A percentile compares a stretch with the other conserved stretches of the same genome.
phyloP scores from a whole-genome alignment of 2,113 vertebrate species.

The Petrocephalus microphthalmus region DNA sequence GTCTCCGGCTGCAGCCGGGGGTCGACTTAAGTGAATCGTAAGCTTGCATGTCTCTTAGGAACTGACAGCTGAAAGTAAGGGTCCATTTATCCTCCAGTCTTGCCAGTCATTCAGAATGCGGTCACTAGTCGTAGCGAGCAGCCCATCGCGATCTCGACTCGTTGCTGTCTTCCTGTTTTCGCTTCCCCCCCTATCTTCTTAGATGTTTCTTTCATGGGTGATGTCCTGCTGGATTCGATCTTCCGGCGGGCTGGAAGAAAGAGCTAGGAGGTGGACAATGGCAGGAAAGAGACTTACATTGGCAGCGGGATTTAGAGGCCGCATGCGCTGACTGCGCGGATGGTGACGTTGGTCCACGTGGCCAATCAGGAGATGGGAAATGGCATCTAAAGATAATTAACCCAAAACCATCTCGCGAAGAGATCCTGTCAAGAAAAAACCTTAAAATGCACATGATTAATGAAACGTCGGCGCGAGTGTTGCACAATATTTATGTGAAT shows the following conservation, averaged over 20 bases:
- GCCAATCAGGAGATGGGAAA: slow-evolving; percentile 27
- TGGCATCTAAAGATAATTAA: slow-evolving; percentile 23
- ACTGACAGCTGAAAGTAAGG: background rate
- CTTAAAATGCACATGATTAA: background rate
- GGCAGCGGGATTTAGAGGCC: background rate
- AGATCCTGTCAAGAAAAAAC: background rate
- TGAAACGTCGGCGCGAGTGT: slow-evolving; percentile 12
- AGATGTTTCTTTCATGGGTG: slow-evolving; percentile 21
- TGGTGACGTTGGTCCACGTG: slow-evolving; percentile 24
- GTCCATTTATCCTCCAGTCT: background rate
- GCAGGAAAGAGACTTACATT: slow-evolving; percentile 25
- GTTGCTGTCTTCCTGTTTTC: slow-evolving; percentile 31
- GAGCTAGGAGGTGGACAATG: slow-evolving; percentile 37
- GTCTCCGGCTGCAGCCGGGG: background rate
- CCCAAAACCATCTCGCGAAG: slow-evolving; percentile 16
- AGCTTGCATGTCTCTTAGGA: background rate
- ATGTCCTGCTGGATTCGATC: slow-evolving; percentile 39
- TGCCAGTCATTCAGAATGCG: background rate
- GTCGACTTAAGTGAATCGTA: background rate
- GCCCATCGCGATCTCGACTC: background rate
- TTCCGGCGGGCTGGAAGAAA: slow-evolving; percentile 21
- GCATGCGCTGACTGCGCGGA: background rate
- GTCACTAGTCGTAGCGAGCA: background rate
- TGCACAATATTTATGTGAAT: background rate
- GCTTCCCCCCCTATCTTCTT: background rate